Percentiles rank a stretch among this genome's conserved stretches.
These are phyloP conservation scores for Heterodera schachtii DNA, from an alignment of 1,140 invertebrate species.

Conservation along the genomic window DNA sequence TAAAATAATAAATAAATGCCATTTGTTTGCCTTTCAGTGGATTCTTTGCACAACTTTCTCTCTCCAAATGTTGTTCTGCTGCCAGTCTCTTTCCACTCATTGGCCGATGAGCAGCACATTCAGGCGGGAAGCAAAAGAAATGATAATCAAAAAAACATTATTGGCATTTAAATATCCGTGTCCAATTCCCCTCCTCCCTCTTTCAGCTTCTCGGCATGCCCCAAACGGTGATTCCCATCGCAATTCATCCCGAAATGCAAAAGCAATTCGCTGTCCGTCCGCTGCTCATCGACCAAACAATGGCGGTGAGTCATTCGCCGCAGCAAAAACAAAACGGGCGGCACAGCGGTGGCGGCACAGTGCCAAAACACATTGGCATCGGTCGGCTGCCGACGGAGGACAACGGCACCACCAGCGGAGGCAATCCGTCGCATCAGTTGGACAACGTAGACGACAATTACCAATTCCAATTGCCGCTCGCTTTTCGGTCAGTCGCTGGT, in stretches of 20 bases:
- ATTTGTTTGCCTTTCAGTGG: neutral
- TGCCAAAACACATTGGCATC: neutral
- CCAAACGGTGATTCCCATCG: constrained; percentile 34
- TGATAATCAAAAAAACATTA: neutral
- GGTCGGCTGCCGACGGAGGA: neutral
- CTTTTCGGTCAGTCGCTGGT: neutral
- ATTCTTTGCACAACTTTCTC: constrained; percentile 13
- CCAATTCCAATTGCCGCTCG: constrained; percentile 3
- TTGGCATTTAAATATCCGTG: neutral
- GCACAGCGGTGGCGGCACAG: neutral
- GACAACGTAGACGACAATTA: neutral
- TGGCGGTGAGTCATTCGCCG: neutral
- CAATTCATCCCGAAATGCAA: constrained; percentile 15
- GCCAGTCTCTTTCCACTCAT: constrained; percentile 22
- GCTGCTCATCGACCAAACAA: constrained; percentile 9
- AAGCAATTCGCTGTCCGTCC: constrained; percentile 15
- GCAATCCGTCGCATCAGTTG: neutral
- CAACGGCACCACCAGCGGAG: neutral
- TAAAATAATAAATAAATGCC: neutral
- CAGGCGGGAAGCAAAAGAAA: neutral
- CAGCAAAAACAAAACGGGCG: too few species aligned
- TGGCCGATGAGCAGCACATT: constrained; percentile 24
- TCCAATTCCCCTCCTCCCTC: neutral
- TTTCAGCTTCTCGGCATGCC: constrained; percentile 18
- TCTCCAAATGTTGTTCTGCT: constrained; percentile 21